Conservation (phyloP, 2,888 invertebrate genomes). For the Cynaeus angustus region DNA sequence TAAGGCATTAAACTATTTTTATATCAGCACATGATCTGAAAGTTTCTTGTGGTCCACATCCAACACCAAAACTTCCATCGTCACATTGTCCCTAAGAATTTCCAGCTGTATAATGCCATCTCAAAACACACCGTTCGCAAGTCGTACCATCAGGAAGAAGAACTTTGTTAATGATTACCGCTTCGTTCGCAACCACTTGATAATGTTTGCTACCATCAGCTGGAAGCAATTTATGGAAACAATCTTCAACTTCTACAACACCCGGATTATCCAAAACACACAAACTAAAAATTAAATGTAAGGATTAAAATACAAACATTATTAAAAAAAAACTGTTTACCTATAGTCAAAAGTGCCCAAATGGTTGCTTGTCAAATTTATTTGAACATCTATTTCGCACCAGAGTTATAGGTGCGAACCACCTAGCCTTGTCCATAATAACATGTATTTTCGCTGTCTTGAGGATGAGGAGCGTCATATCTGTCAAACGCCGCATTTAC, state of each 20-base stretch:
- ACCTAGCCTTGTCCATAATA: constrained; percentile 72
- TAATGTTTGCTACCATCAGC: constrained; percentile 64
- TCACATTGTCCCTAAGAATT: constrained; percentile 66
- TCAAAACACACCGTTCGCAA: constrained; percentile 72
- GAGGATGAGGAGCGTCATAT: constrained; percentile 69
- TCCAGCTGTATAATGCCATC: constrained; percentile 72
- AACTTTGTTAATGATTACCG: constrained; percentile 59
- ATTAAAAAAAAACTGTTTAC: constrained; percentile 22
- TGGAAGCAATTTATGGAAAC: constrained; percentile 68
- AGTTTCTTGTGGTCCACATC: constrained; percentile 68
- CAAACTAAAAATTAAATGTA: constrained; percentile 58
- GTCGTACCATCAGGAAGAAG: constrained; percentile 68
- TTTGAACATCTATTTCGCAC: constrained; percentile 61
- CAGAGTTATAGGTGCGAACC: constrained; percentile 67
- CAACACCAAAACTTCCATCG: constrained; percentile 61
- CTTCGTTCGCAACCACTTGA: constrained; percentile 55
- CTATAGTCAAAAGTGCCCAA: constrained; percentile 67
- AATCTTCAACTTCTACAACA: constrained; percentile 70
- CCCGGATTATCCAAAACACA: constrained; percentile 66
- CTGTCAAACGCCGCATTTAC: constrained; percentile 75
- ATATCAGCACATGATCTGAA: constrained; percentile 68
- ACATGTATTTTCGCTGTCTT: constrained; percentile 75
- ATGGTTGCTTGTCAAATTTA: constrained; percentile 68
- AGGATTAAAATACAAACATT: too few relatives aligned
- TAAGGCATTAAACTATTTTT: constrained; percentile 29